Percentiles rank a stretch among this genome's conserved stretches.
These are phyloP conservation scores for Zonotrichia leucophrys DNA, from an alignment of 2,113 vertebrate species.

Conservation along the genomic window DNA sequence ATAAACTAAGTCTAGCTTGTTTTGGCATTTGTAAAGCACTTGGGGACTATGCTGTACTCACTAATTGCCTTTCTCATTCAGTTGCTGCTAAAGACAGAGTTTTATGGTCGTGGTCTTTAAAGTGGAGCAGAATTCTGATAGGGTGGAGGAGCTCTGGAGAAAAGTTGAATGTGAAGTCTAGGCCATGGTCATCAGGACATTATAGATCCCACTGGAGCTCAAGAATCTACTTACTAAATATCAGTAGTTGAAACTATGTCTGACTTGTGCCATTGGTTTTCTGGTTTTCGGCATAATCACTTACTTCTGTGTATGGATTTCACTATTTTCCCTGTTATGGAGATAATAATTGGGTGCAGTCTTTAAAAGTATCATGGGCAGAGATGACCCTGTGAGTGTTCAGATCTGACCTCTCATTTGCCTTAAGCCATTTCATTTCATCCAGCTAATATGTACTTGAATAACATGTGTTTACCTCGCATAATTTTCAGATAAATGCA, in stretches of 20 bases:
- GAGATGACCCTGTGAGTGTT: neutral
- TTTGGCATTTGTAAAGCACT: neutral
- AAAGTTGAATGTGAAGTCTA: neutral
- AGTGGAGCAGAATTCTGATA: neutral
- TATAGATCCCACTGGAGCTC: neutral
- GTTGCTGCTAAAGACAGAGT: neutral
- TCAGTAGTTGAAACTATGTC: neutral
- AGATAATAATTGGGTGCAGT: neutral
- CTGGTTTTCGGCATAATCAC: neutral
- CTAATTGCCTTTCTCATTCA: neutral
- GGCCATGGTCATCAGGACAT: neutral
- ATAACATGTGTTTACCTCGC: neutral
- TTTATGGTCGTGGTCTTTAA: neutral
- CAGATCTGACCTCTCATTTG: neutral
- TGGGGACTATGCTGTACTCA: neutral
- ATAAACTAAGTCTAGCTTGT: neutral
- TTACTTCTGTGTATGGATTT: neutral
- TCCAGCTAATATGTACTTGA: neutral
- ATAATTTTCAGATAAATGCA: neutral
- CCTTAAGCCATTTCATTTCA: neutral
- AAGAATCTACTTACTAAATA: neutral
- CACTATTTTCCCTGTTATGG: accelerated
- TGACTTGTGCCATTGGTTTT: neutral
- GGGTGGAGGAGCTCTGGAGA: neutral
- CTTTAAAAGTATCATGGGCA: neutral